Base-by-base conservation (phyloP, 2,888 invertebrate species). In the Elegia similella region DNA sequence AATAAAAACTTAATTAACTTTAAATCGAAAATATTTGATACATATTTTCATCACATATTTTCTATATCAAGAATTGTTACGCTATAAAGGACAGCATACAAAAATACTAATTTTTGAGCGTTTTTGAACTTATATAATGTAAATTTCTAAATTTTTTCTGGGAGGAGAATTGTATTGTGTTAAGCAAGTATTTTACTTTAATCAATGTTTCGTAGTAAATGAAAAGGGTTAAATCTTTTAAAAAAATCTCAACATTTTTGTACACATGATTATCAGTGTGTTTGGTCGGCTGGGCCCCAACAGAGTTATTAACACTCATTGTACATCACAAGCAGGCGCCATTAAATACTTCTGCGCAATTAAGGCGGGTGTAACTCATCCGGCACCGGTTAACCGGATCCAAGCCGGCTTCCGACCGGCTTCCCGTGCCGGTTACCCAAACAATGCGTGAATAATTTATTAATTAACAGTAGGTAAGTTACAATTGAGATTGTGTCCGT, bases 341-440 rank as follows among this genome's bases (percentile, higher is more conserved):
- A 70, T 73, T 77, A 75, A 71, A 77, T 71, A 75, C 70, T 77
- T 76, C 68, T 75, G 70, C 71, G 64, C 75, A 75, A 75, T 76
- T 75, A 74, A 69, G 70, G 66, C 65, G 66, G 61, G 55, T 47
- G 53, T 46, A 50, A 50, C 50, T 50, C 50, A 50, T 50, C 50
- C 47, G 44, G 52, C 52, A 38, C 52, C 44, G 44, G 48, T 34
- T 50, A 50, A 38, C 50, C 50, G 50, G 50, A 50, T 38, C 50
- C 50, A 10, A 38, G 15, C 30, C 17, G 30, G 32, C 50, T 50
- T 50, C 34, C 50, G 12, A 10, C 30, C 17, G 30, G 32, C 50
- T 50, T 50, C 34, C 50, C 50, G 32, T 34, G 12, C 50, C 50
- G 50, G 16, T 46, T 56, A 54, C 42, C 47, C 48, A 52, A 58